phyloP scores from a whole-genome alignment of 2,888 invertebrate species.

The Ferdinandea cuprea region DNA sequence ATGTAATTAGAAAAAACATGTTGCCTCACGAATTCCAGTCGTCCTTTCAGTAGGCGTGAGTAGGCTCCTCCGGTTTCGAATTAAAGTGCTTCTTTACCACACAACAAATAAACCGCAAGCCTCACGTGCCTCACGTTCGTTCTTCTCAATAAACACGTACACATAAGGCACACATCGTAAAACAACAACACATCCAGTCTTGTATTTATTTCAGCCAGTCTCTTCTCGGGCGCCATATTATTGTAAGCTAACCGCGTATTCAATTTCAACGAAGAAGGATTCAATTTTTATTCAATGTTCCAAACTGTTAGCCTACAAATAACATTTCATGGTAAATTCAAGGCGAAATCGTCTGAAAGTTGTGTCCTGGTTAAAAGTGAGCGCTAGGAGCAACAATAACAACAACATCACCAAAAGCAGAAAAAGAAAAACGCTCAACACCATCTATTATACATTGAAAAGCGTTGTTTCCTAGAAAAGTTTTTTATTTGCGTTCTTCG shows the following conservation, averaged over 20 bases:
- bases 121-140: constrained; percentile 35
- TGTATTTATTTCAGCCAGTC: constrained; percentile 17
- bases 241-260: constrained; percentile 10
- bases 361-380: background rate
- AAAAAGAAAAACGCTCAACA: constrained; percentile 12
- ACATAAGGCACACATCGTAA: constrained; percentile 25
- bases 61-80: constrained; percentile 11
- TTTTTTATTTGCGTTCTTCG: background rate
- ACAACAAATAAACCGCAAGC: constrained; percentile 34
- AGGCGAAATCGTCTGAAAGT: background rate
- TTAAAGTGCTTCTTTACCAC: constrained; percentile 42
- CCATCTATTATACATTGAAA: constrained; percentile 33
- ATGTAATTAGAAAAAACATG: constrained; percentile 49
- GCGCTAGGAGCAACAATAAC: background rate
- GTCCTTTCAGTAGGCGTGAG: constrained; percentile 8
- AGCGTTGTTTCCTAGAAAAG: constrained; percentile 25
- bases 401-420: background rate
- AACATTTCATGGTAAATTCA: constrained; percentile 8
- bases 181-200: background rate
- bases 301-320: constrained; percentile 30
- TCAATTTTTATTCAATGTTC: constrained; percentile 59
- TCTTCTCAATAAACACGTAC: constrained; percentile 54
- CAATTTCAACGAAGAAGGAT: constrained; percentile 23
- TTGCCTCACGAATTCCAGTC: constrained; percentile 31
- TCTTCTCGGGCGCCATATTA: background rate